Evolutionary conservation across 2,888 invertebrate genomes (phyloP).

Genomic region (Sepiola atlantica): DNA sequence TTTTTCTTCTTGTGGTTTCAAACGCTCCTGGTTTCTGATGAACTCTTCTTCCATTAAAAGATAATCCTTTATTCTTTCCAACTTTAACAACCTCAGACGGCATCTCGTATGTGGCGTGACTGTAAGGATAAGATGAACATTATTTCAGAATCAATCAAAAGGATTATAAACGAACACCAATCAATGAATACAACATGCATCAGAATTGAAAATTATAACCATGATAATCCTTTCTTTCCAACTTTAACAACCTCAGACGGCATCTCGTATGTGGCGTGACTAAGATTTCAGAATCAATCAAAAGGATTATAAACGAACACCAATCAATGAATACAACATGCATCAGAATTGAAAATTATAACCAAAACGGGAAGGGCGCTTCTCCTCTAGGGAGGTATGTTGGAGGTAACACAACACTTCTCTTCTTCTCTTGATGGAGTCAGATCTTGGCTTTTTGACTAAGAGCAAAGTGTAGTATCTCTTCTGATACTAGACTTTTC

Average conservation of each 20-base stretch:
- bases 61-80: slow-evolving; percentile 98
- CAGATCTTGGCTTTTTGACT: no score
- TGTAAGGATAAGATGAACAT: slow-evolving; percentile 57
- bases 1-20: slow-evolving; percentile 99
- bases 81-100: slow-evolving; percentile 92
- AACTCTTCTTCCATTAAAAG: slow-evolving; percentile 99
- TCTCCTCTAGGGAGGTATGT: no score
- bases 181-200: background rate
- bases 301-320: background rate
- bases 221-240: slow-evolving; percentile 98
- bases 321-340: background rate
- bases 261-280: slow-evolving; percentile 99
- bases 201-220: no score
- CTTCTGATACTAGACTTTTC: no score
- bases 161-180: background rate
- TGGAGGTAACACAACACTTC: no score
- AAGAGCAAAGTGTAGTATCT: no score
- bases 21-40: slow-evolving; percentile 96
- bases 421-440: no score
- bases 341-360: no score
- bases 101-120: slow-evolving; percentile 99
- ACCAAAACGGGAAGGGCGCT: no score
- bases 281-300: background rate
- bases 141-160: background rate
- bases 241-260: slow-evolving; percentile 92